phyloP scores from a whole-genome alignment of 2,113 vertebrate genomes.

The Lasiurus cinereus region DNA sequence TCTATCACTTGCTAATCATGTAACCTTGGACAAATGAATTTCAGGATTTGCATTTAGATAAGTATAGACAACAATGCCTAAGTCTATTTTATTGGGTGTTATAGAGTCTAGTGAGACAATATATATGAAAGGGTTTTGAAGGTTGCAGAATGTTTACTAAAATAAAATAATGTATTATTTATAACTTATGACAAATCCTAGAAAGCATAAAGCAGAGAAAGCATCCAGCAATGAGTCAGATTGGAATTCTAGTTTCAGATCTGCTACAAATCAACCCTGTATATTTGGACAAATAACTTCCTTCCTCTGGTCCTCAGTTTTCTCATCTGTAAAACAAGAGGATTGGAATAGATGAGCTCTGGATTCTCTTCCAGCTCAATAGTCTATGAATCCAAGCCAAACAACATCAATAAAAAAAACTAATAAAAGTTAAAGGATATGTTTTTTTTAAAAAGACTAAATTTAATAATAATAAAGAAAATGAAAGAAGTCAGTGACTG shows the following conservation, averaged over 20 bases:
- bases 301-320: background rate
- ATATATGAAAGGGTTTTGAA: background rate
- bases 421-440: background rate
- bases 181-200: background rate
- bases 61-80: background rate
- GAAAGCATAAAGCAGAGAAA: background rate
- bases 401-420: constrained; percentile 4
- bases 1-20: background rate
- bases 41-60: constrained; percentile 6
- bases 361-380: background rate
- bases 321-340: background rate
- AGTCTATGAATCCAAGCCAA: constrained; percentile 19
- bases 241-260: constrained; percentile 1
- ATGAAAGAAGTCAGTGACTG: background rate
- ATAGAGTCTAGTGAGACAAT: background rate
- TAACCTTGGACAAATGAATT: background rate
- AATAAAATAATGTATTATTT: background rate
- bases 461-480: constrained; percentile 47
- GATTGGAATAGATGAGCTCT: background rate
- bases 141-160: constrained; percentile 27
- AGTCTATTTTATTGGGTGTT: background rate
- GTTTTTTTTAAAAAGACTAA: background rate
- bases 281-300: background rate
- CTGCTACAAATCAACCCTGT: background rate
- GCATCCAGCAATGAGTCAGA: background rate